These are phyloP conservation scores for Drosophila nigricruria DNA, from an alignment of 2,888 invertebrate genomes.

Conservation along the genomic window DNA sequence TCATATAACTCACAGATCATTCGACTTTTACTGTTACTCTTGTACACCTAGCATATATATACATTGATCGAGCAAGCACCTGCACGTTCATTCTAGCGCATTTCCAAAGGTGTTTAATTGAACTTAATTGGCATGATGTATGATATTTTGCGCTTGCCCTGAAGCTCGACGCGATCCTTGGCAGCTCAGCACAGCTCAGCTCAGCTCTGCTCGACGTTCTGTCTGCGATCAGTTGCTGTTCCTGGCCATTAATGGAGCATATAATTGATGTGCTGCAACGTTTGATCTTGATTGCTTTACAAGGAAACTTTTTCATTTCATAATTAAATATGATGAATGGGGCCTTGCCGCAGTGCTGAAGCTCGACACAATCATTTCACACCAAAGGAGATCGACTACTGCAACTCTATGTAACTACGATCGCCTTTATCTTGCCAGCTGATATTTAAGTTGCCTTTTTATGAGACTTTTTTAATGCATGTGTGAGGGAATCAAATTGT, in stretches of 20 bases:
- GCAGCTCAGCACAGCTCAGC: not conserved
- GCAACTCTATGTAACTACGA: not conserved
- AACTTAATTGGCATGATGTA: constrained; percentile 9
- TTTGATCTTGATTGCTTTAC: constrained; percentile 7
- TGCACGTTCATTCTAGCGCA: constrained; percentile 1
- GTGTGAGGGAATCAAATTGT: not conserved
- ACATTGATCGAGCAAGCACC: constrained; percentile 5
- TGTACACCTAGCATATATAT: no score
- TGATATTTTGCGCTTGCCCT: not conserved
- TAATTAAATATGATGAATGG: constrained; percentile 14
- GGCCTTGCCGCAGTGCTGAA: not conserved
- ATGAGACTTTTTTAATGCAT: not conserved
- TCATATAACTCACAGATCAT: not conserved
- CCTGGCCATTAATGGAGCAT: constrained; percentile 8
- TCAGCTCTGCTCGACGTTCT: not conserved
- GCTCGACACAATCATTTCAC: not conserved
- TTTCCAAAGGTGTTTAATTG: constrained; percentile 11
- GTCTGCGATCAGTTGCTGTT: not conserved
- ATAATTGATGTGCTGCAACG: constrained; percentile 9
- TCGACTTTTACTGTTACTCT: no score
- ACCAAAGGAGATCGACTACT: no score
- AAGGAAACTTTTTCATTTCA: not conserved
- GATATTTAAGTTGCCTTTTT: not conserved
- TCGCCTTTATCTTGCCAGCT: not conserved
- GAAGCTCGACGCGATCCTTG: constrained; percentile 8